phyloP scores from a whole-genome alignment of 2,113 vertebrate genomes.

The Xiphophorus maculatus region DNA sequence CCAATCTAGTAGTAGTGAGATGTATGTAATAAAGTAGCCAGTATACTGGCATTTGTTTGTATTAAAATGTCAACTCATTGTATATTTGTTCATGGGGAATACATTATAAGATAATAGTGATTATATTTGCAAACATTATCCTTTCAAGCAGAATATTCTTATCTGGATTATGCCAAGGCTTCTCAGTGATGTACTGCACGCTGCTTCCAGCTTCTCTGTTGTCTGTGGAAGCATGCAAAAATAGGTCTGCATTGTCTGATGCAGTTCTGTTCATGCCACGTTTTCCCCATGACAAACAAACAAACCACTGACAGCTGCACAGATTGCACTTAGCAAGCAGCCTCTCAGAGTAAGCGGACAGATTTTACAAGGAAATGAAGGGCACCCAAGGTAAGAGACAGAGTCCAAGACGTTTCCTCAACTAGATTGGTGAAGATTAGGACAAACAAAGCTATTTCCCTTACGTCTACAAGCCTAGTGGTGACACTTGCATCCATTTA shows the following conservation, averaged over 20 bases:
- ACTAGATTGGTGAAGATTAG: constrained; percentile 45
- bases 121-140: constrained; percentile 64
- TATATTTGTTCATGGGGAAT: constrained; percentile 34
- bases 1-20: neutral
- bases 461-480: constrained; percentile 49
- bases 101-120: constrained; percentile 20
- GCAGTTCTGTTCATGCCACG: constrained; percentile 32
- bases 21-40: neutral
- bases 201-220: constrained; percentile 31
- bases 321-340: constrained; percentile 66
- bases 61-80: constrained; percentile 51
- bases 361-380: constrained; percentile 53
- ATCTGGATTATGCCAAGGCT: constrained; percentile 61
- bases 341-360: constrained; percentile 51
- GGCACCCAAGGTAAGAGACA: constrained; percentile 59
- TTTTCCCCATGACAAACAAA: constrained; percentile 59
- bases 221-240: constrained; percentile 54
- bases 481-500: constrained; percentile 71
- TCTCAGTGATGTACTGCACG: constrained; percentile 41
- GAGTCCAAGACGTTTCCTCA: constrained; percentile 45
- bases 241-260: constrained; percentile 59
- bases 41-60: constrained; percentile 15
- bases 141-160: constrained; percentile 44
- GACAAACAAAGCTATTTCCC: constrained; percentile 48
- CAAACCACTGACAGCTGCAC: constrained; percentile 57